These are phyloP conservation scores for Ceratosolen solmsi DNA, from an alignment of 1,140 invertebrate species.

Conservation along the genomic window DNA sequence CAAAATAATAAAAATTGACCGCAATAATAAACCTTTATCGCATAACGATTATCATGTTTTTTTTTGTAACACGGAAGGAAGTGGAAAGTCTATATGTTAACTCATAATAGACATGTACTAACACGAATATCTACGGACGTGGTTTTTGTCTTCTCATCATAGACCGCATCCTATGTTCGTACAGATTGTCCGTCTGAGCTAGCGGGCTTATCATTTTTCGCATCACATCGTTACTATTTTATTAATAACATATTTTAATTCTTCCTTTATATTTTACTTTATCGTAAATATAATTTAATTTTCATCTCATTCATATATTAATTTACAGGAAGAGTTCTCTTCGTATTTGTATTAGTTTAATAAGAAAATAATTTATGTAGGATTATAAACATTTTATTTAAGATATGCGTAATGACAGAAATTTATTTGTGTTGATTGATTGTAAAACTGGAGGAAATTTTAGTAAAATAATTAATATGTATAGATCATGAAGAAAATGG, in stretches of 20 bases:
- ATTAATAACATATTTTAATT: background rate
- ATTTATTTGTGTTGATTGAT: too few relatives aligned
- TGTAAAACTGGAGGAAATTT: background rate
- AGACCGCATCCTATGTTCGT: slow-evolving; percentile 3
- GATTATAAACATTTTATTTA: too few relatives aligned
- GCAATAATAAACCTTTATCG: slow-evolving; percentile 19
- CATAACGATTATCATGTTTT: background rate
- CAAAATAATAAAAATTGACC: background rate
- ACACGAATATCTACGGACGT: slow-evolving; percentile 49
- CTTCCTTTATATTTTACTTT: background rate
- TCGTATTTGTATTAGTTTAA: background rate
- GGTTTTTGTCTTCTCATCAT: slow-evolving; percentile 57
- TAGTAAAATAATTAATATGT: background rate
- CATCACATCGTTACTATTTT: slow-evolving; percentile 11
- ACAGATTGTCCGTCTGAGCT: background rate
- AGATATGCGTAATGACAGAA: too few relatives aligned
- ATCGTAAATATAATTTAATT: background rate
- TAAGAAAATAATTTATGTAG: too few relatives aligned
- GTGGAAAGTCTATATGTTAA: background rate
- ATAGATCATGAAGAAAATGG: background rate
- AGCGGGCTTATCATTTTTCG: background rate
- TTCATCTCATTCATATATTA: background rate
- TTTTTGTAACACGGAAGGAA: background rate
- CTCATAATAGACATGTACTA: too few relatives aligned
- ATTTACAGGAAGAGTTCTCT: too few relatives aligned